Percentiles rank a stretch among this genome's conserved stretches.
phyloP scores from a whole-genome alignment of 2,113 vertebrate genomes.

The Syngnathoides biaculeatus region DNA sequence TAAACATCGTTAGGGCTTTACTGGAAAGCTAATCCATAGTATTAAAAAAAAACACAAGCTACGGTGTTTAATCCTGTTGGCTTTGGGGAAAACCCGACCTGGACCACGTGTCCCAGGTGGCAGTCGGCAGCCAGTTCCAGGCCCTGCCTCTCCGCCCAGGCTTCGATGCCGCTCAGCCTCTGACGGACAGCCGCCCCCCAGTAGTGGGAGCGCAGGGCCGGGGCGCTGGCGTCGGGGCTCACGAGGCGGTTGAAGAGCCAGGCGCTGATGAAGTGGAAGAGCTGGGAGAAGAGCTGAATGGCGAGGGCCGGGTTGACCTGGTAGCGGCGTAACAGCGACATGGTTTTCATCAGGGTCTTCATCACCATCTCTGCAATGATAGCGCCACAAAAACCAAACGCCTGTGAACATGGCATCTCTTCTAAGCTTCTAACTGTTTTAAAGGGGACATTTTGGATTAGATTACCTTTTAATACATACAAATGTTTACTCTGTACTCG shows the following conservation, averaged over 20 bases:
- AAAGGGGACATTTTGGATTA: not conserved
- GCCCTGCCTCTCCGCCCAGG: conserved; percentile 93
- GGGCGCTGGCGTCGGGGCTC: conserved; percentile 68
- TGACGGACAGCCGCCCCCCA: conserved; percentile 88
- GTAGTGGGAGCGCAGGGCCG: conserved; percentile 84
- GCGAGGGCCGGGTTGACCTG: conserved; percentile 87
- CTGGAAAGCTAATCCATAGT: too few species aligned
- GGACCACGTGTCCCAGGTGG: conserved; percentile 86
- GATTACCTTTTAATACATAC: too few species aligned
- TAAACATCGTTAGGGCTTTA: too few species aligned
- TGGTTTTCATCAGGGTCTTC: conserved; percentile 84
- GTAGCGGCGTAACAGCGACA: conserved; percentile 86
- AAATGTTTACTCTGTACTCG: too few species aligned
- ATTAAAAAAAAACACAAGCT: conserved; percentile 5
- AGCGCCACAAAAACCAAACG: not conserved
- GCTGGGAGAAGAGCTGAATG: conserved; percentile 94
- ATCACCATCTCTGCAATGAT: conserved; percentile 80
- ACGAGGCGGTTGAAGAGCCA: conserved; percentile 92
- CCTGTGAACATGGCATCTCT: not conserved
- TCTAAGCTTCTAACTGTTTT: not conserved
- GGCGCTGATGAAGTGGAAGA: conserved; percentile 91
- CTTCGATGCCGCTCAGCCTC: conserved; percentile 83
- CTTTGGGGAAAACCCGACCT: conserved; percentile 66
- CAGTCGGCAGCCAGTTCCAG: conserved; percentile 92
- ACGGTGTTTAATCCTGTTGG: not conserved